These are phyloP conservation scores for Megaceryle alcyon DNA, from an alignment of 2,797 vertebrate species.

Conservation along the genomic window DNA sequence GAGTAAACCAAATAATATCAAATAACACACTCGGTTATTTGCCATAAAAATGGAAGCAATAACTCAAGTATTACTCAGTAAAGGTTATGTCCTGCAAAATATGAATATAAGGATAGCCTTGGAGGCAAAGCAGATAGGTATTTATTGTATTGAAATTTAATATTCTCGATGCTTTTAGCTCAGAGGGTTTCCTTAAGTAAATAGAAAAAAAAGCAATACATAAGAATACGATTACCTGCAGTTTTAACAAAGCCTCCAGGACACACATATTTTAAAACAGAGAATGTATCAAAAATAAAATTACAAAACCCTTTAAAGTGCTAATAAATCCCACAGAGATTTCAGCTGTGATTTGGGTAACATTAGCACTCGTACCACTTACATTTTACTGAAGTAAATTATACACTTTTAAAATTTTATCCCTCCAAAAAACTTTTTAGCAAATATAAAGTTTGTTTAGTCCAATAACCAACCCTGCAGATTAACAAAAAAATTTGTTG, in stretches of 20 bases:
- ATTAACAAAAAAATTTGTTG: background rate
- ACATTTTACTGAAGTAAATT: background rate
- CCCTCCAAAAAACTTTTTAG: background rate
- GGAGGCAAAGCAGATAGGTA: background rate
- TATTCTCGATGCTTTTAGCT: background rate
- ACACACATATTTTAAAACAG: background rate
- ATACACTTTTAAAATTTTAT: background rate
- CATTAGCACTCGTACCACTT: background rate
- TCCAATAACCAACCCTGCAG: background rate
- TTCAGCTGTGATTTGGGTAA: background rate
- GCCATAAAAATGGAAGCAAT: slow-evolving; percentile 9
- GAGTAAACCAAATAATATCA: background rate
- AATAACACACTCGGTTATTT: slow-evolving; percentile 22
- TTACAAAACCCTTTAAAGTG: background rate
- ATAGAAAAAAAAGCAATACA: background rate
- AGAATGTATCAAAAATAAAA: background rate
- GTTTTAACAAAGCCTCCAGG: slow-evolving; percentile 2
- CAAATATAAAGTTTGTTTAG: background rate
- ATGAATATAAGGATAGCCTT: background rate
- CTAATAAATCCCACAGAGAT: background rate
- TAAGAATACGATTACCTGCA: background rate
- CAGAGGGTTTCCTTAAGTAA: slow-evolving; percentile 11
- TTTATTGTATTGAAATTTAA: slow-evolving; percentile 32
- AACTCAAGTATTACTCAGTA: slow-evolving; percentile 20
- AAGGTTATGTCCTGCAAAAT: slow-evolving; percentile 28